Evolutionary conservation across 2,888 invertebrate genomes (phyloP).

Genomic region (Lysandra bellargus): DNA sequence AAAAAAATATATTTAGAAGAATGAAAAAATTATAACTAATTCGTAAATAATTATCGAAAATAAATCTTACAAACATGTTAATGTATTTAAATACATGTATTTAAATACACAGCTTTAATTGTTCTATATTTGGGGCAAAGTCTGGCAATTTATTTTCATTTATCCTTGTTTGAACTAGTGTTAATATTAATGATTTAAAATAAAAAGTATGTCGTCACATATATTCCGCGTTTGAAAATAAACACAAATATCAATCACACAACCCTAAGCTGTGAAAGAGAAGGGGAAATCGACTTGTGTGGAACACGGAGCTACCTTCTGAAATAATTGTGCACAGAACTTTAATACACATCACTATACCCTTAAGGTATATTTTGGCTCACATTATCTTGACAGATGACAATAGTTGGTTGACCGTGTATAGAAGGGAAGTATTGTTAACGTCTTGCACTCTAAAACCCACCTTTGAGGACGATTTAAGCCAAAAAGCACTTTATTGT

Average conservation of each 20-base stretch:
- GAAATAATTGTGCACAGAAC: conserved; percentile 35
- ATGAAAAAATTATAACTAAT: no score
- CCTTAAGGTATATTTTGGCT: conserved; percentile 37
- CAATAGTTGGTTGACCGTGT: conserved; percentile 46
- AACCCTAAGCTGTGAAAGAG: conserved; percentile 42
- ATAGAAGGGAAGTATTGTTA: conserved; percentile 59
- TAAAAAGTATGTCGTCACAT: conserved; percentile 22
- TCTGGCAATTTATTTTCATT: conserved; percentile 4
- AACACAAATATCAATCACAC: conserved; percentile 23
- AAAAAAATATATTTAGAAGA: no score
- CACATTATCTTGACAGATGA: conserved; percentile 38
- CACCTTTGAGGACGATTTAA: not conserved
- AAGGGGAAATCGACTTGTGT: conserved; percentile 44
- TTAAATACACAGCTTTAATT: not conserved
- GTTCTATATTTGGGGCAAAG: not conserved
- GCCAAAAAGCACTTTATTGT: not conserved
- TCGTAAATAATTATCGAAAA: no score
- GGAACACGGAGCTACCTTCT: conserved; percentile 44
- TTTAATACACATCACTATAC: conserved; percentile 33
- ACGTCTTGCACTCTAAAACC: conserved; percentile 19
- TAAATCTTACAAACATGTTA: not conserved
- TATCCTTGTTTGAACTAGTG: conserved; percentile 7
- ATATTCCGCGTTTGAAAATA: not conserved
- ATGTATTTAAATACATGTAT: not conserved
- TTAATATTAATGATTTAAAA: conserved; percentile 4